A percentile compares a stretch with the other conserved stretches of the same genome.
These are phyloP conservation scores for Acrobasis suavella DNA, from an alignment of 2,888 invertebrate genomes.

Conservation along the genomic window DNA sequence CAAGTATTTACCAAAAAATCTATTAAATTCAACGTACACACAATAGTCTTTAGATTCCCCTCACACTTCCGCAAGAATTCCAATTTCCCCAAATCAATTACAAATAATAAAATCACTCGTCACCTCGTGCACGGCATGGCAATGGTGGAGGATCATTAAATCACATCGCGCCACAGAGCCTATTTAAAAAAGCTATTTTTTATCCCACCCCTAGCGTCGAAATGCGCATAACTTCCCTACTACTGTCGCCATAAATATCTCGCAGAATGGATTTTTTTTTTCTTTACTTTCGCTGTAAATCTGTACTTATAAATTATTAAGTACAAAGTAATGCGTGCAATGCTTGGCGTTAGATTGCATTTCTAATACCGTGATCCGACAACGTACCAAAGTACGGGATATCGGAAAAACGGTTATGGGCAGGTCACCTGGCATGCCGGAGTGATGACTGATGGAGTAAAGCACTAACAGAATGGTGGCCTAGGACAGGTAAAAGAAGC, in stretches of 20 bases:
- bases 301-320: too few species aligned
- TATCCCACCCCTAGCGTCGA: conserved; percentile 56
- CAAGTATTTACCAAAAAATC: neutral
- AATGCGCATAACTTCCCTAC: conserved; percentile 45
- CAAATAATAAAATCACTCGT: conserved; percentile 70
- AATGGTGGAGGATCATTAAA: conserved; percentile 72
- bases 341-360: too few species aligned
- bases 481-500: too few species aligned
- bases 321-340: too few species aligned
- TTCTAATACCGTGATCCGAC: too few species aligned
- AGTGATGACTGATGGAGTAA: too few species aligned
- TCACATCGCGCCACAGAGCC: conserved; percentile 73
- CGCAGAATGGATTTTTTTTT: conserved; percentile 4
- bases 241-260: conserved; percentile 34
- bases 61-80: conserved; percentile 68
- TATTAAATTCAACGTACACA: neutral
- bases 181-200: conserved; percentile 78
- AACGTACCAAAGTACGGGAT: too few species aligned
- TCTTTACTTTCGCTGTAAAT: neutral
- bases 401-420: too few species aligned
- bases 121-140: conserved; percentile 68
- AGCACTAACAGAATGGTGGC: too few species aligned
- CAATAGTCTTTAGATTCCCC: conserved; percentile 47
- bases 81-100: conserved; percentile 77
- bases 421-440: too few species aligned